Evolutionary conservation across 2,113 vertebrate genomes (phyloP).

Genomic region (Taurulus bubalis): DNA sequence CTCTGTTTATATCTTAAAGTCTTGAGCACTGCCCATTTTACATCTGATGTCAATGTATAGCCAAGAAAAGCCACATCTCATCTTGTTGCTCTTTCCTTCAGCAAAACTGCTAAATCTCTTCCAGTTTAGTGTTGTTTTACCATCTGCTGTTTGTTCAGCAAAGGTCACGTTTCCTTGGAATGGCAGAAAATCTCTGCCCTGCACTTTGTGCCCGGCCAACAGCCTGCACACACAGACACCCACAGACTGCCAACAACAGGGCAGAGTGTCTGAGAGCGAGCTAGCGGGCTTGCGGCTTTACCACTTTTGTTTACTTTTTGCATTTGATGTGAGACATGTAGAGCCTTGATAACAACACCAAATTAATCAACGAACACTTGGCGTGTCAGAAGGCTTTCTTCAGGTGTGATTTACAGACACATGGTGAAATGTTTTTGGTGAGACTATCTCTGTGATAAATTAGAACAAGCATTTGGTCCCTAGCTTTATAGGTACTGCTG

Average conservation of each 20-base stretch:
- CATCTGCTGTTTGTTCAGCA: conserved; percentile 1
- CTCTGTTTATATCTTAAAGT: not conserved
- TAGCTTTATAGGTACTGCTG: not conserved
- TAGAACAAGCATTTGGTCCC: not conserved
- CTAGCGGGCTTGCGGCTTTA: not conserved
- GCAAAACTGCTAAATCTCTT: conserved; percentile 10
- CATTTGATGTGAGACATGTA: not conserved
- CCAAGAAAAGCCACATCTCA: not conserved
- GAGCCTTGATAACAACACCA: not conserved
- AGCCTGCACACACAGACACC: not conserved
- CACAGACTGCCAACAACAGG: conserved; percentile 1
- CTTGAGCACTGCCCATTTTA: not conserved
- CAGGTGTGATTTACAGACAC: not conserved
- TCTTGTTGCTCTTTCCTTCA: not conserved
- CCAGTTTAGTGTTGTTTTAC: not conserved
- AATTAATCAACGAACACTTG: not conserved
- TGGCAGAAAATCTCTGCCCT: conserved; percentile 50
- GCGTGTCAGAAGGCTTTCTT: not conserved
- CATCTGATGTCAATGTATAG: not conserved
- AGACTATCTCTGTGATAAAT: not conserved
- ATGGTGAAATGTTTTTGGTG: not conserved
- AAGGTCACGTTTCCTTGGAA: conserved; percentile 39
- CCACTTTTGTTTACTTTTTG: not conserved
- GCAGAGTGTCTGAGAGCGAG: not conserved
- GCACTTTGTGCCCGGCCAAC: not conserved